Conservation (phyloP, 2,113 vertebrate species). For the Menidia beryllina region DNA sequence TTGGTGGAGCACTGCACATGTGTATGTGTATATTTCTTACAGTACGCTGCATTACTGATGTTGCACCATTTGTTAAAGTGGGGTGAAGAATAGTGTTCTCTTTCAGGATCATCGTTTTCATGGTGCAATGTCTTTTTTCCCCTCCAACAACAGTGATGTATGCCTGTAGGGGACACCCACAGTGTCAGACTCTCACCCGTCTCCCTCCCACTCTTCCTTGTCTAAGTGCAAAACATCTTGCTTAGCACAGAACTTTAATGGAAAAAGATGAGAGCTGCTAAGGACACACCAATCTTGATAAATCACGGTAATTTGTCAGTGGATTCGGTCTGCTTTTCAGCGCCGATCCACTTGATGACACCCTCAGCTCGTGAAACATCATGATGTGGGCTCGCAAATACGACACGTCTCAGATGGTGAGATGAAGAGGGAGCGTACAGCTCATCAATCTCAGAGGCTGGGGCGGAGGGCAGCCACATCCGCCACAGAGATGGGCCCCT, state of each 20-base stretch:
- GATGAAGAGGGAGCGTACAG: slow-evolving; percentile 59
- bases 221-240: background rate
- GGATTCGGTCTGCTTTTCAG: slow-evolving; percentile 28
- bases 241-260: slow-evolving; percentile 14
- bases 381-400: slow-evolving; percentile 31
- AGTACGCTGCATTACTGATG: background rate
- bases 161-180: slow-evolving; percentile 8
- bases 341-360: slow-evolving; percentile 16
- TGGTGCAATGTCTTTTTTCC: background rate
- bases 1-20: slow-evolving; percentile 9
- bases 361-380: slow-evolving; percentile 29
- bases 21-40: background rate
- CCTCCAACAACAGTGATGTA: background rate
- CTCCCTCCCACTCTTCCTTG: slow-evolving; percentile 1
- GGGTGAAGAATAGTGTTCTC: background rate
- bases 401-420: slow-evolving; percentile 42
- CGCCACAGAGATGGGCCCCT: slow-evolving; percentile 12
- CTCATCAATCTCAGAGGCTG: slow-evolving; percentile 51
- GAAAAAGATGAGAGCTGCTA: slow-evolving; percentile 26
- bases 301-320: slow-evolving; percentile 58
- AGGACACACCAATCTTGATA: slow-evolving; percentile 44
- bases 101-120: background rate
- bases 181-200: slow-evolving; percentile 18
- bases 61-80: background rate
- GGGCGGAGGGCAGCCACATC: slow-evolving; percentile 35